Percentiles rank a stretch among this genome's conserved stretches.
Evolutionary conservation across 37 sponge, comb jelly and placozoan species (phyloP).

Genomic region (Oopsacas minuta): DNA sequence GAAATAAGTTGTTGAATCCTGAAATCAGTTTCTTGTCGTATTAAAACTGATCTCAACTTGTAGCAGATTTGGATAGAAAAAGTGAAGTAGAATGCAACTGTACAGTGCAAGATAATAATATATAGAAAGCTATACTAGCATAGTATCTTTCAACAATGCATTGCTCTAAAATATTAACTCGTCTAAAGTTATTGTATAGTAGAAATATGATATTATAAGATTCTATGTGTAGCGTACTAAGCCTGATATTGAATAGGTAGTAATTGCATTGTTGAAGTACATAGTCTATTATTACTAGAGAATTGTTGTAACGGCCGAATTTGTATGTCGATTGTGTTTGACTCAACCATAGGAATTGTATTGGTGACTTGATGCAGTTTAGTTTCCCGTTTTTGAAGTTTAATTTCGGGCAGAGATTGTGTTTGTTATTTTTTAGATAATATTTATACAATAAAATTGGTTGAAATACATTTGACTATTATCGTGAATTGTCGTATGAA

Average conservation of each 20-base stretch:
- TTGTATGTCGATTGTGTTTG: too few species aligned
- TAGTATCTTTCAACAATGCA: slow-evolving; percentile 13
- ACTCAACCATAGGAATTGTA: too few species aligned
- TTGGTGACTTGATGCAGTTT: too few species aligned
- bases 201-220: background rate
- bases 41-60: background rate
- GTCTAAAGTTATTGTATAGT: background rate
- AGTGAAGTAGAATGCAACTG: background rate
- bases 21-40: background rate
- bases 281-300: too few species aligned
- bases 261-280: too few species aligned
- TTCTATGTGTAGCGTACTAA: background rate
- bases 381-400: too few species aligned
- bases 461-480: too few species aligned
- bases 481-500: too few species aligned
- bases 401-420: too few species aligned
- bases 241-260: background rate
- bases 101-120: background rate
- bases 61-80: background rate
- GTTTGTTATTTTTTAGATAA: too few species aligned
- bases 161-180: background rate
- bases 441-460: too few species aligned
- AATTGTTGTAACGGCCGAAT: too few species aligned
- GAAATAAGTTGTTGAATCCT: background rate
- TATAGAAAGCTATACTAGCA: slow-evolving; percentile 12